phyloP scores from a whole-genome alignment of 2,888 invertebrate species.

The Ichneumoninae sp. region DNA sequence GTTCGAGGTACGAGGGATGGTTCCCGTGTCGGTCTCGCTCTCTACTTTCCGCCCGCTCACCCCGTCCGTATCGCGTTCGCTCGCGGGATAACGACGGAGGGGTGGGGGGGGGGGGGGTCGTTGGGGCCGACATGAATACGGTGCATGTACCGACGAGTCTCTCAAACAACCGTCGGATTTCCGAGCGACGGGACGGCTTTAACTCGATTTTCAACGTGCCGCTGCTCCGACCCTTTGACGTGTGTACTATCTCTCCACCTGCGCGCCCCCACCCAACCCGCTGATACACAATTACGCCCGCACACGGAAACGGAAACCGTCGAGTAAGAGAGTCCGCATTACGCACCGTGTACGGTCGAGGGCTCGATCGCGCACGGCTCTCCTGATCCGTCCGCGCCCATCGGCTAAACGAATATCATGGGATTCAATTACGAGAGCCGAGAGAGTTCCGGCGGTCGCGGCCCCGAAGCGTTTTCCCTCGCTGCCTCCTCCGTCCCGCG shows the following conservation, averaged over 20 bases:
- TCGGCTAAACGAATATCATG: conserved; percentile 64
- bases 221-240: conserved; percentile 76
- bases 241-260: conserved; percentile 28
- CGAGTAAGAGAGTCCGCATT: conserved; percentile 32
- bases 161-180: conserved; percentile 52
- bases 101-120: background rate
- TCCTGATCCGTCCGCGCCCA: conserved; percentile 19
- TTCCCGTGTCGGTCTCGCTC: conserved; percentile 1
- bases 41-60: background rate
- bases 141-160: conserved; percentile 46
- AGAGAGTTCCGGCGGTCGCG: conserved; percentile 2
- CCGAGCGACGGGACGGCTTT: conserved; percentile 63
- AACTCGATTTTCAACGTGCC: conserved; percentile 77
- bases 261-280: background rate
- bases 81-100: background rate
- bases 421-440: conserved; percentile 64
- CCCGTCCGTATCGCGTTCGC: conserved; percentile 11
- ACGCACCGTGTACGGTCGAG: conserved; percentile 10
- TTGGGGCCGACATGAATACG: background rate
- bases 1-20: conserved; percentile 23
- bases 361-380: background rate
- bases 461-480: conserved; percentile 26
- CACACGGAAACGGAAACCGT: conserved; percentile 54
- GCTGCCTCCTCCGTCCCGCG: background rate
- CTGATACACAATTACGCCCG: conserved; percentile 40